Evolutionary conservation across 2,888 invertebrate genomes (phyloP).

Genomic region (Lissocephala sabroskyi): DNA sequence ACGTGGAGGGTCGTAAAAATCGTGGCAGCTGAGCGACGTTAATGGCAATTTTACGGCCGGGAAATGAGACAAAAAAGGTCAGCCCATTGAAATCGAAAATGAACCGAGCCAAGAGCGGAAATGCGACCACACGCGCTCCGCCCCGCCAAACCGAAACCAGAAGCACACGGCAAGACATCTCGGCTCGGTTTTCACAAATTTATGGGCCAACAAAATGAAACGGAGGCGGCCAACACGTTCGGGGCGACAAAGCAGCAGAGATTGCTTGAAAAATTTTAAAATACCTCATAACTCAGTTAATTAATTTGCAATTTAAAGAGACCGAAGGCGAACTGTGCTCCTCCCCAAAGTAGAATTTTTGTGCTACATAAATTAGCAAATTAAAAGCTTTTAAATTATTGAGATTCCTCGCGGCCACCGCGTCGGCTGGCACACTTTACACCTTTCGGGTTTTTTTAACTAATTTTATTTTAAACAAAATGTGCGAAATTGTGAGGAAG

Average conservation of each 20-base stretch:
- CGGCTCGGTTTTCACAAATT: not conserved
- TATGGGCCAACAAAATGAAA: not conserved
- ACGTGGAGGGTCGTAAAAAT: too few relatives aligned
- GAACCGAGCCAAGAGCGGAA: slow-evolving; percentile 5
- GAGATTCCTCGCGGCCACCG: slow-evolving; percentile 16
- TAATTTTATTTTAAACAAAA: slow-evolving; percentile 35
- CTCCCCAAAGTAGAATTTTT: not conserved
- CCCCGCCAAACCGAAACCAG: not conserved
- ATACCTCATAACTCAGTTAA: slow-evolving; percentile 30
- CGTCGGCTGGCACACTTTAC: slow-evolving; percentile 53
- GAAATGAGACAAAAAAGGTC: too few relatives aligned
- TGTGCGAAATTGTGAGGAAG: slow-evolving; percentile 50
- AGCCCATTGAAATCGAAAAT: too few relatives aligned
- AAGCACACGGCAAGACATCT: not conserved
- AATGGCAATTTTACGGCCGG: too few relatives aligned
- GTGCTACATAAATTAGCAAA: slow-evolving; percentile 42
- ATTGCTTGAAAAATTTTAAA: slow-evolving; percentile 30
- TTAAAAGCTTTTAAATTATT: slow-evolving; percentile 30
- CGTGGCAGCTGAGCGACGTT: too few relatives aligned
- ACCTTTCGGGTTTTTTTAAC: slow-evolving; percentile 29
- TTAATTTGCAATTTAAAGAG: not conserved
- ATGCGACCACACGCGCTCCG: slow-evolving; percentile 14
- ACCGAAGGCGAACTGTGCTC: not conserved
- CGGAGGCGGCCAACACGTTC: slow-evolving; percentile 12
- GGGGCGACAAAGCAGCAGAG: slow-evolving; percentile 13